A percentile compares a stretch with the other conserved stretches of the same genome.
These are phyloP conservation scores for Lomographa bimaculata DNA, from an alignment of 2,888 invertebrate species.

Conservation along the genomic window DNA sequence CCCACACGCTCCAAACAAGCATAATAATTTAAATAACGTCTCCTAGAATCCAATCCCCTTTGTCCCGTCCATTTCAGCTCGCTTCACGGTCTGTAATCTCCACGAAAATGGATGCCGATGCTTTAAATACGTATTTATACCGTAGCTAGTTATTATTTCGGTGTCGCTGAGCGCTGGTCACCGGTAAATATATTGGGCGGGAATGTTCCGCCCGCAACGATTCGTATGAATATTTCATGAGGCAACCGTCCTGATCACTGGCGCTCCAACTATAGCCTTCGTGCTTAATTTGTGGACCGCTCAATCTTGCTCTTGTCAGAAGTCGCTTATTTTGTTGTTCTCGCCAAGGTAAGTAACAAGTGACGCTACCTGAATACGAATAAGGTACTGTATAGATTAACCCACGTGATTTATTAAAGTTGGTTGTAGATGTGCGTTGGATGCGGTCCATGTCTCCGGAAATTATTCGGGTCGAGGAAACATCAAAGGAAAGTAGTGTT, in stretches of 20 bases:
- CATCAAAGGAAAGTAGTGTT: slow-evolving; percentile 28
- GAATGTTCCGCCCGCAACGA: slow-evolving; percentile 46
- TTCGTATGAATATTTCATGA: slow-evolving; percentile 71
- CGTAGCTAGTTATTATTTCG: slow-evolving; percentile 51
- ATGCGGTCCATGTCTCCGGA: slow-evolving; percentile 30
- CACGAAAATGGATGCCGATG: slow-evolving; percentile 30
- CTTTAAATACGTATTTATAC: slow-evolving; percentile 35
- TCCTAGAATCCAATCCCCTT: slow-evolving; percentile 29
- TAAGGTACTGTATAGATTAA: slow-evolving; percentile 34
- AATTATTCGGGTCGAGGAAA: slow-evolving; percentile 30
- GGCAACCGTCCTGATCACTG: slow-evolving; percentile 50
- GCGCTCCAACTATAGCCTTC: slow-evolving; percentile 44
- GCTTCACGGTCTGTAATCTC: slow-evolving; percentile 29
- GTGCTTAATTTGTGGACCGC: slow-evolving; percentile 57
- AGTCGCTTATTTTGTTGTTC: slow-evolving; percentile 40
- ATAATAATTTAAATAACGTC: slow-evolving; percentile 21
- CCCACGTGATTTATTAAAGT: slow-evolving; percentile 30
- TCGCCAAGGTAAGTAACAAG: slow-evolving; percentile 30
- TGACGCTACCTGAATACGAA: slow-evolving; percentile 31
- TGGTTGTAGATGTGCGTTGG: slow-evolving; percentile 23
- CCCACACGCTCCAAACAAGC: slow-evolving; percentile 10
- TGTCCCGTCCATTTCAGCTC: slow-evolving; percentile 28
- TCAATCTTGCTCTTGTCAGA: slow-evolving; percentile 50
- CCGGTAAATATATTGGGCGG: slow-evolving; percentile 61
- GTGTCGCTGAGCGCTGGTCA: slow-evolving; percentile 50